Percentiles rank a stretch among this genome's conserved stretches.
These are phyloP conservation scores for Catharus bicknelli DNA, from an alignment of 2,113 vertebrate genomes.

Conservation along the genomic window DNA sequence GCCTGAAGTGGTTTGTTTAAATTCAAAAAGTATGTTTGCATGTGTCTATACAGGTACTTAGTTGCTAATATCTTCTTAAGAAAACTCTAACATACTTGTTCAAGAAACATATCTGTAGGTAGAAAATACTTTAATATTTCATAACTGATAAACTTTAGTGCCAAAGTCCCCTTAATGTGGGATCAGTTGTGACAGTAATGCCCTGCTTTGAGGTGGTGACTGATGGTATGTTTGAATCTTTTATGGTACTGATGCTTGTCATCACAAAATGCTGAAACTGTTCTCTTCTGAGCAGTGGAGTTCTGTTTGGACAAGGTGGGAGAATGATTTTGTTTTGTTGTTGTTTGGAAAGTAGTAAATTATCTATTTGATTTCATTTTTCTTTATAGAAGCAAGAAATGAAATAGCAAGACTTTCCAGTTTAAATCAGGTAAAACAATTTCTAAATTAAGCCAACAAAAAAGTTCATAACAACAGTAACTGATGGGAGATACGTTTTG, in stretches of 20 bases:
- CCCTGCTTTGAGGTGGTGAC: neutral
- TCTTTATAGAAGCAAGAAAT: conserved; percentile 82
- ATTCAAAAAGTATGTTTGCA: neutral
- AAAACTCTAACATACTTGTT: neutral
- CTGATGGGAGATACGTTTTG: neutral
- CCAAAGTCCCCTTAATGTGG: neutral
- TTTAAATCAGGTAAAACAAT: conserved; percentile 78
- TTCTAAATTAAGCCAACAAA: neutral
- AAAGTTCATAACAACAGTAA: neutral
- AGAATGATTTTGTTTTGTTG: neutral
- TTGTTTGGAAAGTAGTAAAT: neutral
- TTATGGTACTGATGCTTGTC: neutral
- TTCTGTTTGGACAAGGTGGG: neutral
- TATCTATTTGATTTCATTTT: neutral
- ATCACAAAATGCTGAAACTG: neutral
- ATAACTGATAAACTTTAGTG: neutral
- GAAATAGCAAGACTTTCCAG: conserved; percentile 81
- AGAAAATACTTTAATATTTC: neutral
- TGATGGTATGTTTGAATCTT: neutral
- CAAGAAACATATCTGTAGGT: neutral
- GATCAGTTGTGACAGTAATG: neutral
- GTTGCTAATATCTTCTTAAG: neutral
- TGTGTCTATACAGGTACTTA: neutral
- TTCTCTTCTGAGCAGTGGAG: neutral
- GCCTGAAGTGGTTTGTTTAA: neutral